Conservation (phyloP, 2,113 vertebrate genomes). For the Oryctolagus cuniculus region DNA sequence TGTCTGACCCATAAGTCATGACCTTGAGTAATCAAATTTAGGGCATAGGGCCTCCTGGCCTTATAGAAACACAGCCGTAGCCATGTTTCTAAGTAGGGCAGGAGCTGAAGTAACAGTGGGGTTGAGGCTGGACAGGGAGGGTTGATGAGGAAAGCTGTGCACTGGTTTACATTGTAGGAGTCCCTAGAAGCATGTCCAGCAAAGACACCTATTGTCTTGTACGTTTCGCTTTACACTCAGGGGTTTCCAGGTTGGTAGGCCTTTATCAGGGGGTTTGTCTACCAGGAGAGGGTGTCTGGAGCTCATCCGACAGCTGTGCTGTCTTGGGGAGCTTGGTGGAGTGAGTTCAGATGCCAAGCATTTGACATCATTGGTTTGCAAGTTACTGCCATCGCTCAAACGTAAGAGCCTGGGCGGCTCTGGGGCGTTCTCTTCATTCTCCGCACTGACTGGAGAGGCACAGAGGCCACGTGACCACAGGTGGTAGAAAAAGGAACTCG, state of each 20-base stretch:
- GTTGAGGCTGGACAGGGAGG: neutral
- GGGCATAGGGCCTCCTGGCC: neutral
- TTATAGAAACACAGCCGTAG: neutral
- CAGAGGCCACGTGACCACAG: slow-evolving; percentile 49
- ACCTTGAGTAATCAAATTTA: neutral
- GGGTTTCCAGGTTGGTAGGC: neutral
- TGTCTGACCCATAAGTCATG: neutral
- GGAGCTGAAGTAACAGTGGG: no score
- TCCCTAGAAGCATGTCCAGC: neutral
- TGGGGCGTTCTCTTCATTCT: neutral
- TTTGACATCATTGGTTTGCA: neutral
- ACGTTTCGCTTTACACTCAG: neutral
- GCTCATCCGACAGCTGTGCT: neutral
- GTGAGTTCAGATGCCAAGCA: neutral
- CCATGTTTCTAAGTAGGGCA: neutral
- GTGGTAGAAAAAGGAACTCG: slow-evolving; percentile 30
- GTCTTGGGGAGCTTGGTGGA: neutral
- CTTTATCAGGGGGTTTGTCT: slow-evolving; percentile 17
- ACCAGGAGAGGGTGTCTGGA: neutral
- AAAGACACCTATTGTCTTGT: neutral
- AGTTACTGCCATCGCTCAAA: slow-evolving; percentile 28
- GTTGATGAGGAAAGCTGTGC: neutral
- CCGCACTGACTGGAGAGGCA: neutral
- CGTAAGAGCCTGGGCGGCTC: neutral
- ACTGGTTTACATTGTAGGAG: no score